phyloP scores from a whole-genome alignment of 1,140 invertebrate species.

The Elysia chlorotica region DNA sequence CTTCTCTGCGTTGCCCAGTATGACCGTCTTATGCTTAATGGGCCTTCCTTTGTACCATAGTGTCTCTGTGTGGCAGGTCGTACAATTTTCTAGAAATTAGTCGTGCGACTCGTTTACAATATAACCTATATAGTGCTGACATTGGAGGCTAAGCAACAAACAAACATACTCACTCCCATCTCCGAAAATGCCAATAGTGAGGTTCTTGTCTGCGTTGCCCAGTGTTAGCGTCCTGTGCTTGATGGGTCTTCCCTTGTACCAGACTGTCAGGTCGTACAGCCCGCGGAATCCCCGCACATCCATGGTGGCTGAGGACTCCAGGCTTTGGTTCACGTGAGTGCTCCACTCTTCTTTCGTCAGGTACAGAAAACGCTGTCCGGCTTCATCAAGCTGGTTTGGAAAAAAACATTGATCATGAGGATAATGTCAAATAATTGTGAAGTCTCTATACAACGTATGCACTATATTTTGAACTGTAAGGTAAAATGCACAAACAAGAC shows the following conservation, averaged over 20 bases:
- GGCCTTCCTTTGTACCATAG: no score
- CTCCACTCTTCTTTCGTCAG: slow-evolving; percentile 6
- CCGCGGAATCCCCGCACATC: neutral
- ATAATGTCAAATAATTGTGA: no score
- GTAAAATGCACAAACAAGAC: no score
- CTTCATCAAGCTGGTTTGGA: slow-evolving; percentile 4
- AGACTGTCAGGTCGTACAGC: neutral
- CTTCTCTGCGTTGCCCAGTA: neutral
- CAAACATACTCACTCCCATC: neutral
- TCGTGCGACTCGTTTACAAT: no score
- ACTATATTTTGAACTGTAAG: no score
- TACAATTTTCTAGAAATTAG: no score
- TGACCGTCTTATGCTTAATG: no score
- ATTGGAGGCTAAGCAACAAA: no score
- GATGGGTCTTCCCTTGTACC: slow-evolving; percentile 4
- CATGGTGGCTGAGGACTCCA: neutral
- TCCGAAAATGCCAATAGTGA: neutral
- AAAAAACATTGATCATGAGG: no score
- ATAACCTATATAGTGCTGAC: no score
- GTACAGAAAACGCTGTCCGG: neutral
- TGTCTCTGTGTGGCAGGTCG: no score
- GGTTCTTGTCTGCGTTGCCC: neutral
- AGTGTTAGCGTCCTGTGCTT: neutral
- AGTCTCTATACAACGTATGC: no score
- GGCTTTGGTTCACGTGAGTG: neutral